Base-by-base conservation (phyloP, 2,888 invertebrate genomes). In the Tolmerus cingulatus region DNA sequence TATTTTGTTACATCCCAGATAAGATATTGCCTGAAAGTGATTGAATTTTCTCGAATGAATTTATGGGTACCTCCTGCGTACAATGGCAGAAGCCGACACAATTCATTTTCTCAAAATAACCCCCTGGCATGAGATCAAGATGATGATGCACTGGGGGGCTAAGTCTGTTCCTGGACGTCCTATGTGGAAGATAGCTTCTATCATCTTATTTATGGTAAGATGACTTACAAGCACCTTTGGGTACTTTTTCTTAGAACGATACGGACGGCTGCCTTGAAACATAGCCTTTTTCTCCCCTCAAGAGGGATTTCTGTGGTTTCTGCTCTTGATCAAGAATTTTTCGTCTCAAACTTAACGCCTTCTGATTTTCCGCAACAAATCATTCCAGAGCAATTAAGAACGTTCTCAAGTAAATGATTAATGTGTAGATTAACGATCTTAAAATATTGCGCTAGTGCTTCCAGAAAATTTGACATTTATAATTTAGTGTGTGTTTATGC, bases 1-100 rank as follows among this genome's bases (percentile, higher is more conserved):
- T 82, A 82, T 55, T 82, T 82, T 82, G 82, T 66, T 66, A 82
- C 82, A 82, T 82, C 37, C 82, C 14, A 34, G 66, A 66, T 82
- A 82, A 57, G 66, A 82, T 82, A 82, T 82, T 66, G 82, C 82
- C 55, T 66, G n/a, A 57, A 82, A 55, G 34, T 14, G 66, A 82
- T 57, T 82, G 55, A 82, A 37, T 82, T 82, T 82, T 57, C 82
- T 82, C 57, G 19, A 66, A 34, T n/a, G 82, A 57, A 82, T 82
- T 82, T 82, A 82, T 82, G 34, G 82, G 16, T 37, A 78, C 40
- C 78, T 66, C 66, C 66, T 57, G 57, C 57, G 57, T 57, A 9
- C 23, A 9, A 57, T 40, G 57, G 57, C 57, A 66, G 27, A 12
- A 5, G 66, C 66, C 19, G 66, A 27, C 66, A 66, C 66, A 66